A percentile compares a stretch with the other conserved stretches of the same genome.
Evolutionary conservation across 1,140 invertebrate genomes (phyloP).

Genomic region (Ladona fulva): DNA sequence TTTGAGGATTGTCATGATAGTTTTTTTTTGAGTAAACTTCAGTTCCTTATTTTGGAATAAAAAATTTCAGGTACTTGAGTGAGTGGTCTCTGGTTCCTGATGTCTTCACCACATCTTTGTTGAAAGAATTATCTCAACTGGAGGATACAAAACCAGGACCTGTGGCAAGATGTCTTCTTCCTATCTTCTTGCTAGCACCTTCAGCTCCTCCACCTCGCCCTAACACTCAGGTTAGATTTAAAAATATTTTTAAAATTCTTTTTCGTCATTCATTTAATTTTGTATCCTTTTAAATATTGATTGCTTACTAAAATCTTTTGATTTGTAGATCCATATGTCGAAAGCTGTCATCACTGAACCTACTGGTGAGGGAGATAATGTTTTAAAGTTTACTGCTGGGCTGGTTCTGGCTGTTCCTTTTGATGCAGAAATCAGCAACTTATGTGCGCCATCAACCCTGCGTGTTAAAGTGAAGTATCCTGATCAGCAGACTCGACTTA

Average conservation of each 20-base stretch:
- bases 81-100: constrained; percentile 51
- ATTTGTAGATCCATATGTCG: constrained; percentile 54
- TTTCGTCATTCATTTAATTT: neutral
- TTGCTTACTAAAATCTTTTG: neutral
- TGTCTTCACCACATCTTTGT: constrained; percentile 67
- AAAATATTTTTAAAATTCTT: neutral
- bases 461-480: constrained; percentile 84
- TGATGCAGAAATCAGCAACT: constrained; percentile 74
- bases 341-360: constrained; percentile 78
- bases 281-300: neutral
- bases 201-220: constrained; percentile 49
- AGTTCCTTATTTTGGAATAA: too few relatives aligned
- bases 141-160: constrained; percentile 79
- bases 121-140: constrained; percentile 63
- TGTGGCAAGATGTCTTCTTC: constrained; percentile 68
- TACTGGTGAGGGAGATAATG: constrained; percentile 66
- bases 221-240: constrained; percentile 40
- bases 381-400: constrained; percentile 89
- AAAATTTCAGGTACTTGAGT: constrained; percentile 33
- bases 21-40: too few relatives aligned
- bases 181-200: constrained; percentile 50
- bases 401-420: constrained; percentile 76
- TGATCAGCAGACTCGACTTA: constrained; percentile 76
- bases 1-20: too few relatives aligned
- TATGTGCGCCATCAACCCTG: constrained; percentile 60